Conservation (phyloP, 2,797 vertebrate species). For the Furcifer pardalis region DNA sequence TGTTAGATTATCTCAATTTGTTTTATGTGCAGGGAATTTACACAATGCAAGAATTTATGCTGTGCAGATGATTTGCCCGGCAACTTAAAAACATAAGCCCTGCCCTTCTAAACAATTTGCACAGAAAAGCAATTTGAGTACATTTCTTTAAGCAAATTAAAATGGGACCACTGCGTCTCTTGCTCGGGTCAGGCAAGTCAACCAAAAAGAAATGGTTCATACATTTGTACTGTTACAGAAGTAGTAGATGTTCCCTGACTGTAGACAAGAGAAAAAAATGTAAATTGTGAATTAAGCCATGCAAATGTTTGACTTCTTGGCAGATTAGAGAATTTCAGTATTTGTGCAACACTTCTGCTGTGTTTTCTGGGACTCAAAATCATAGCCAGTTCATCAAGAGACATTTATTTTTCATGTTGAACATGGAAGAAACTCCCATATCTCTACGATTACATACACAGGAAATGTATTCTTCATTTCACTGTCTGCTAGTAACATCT, state of each 20-base stretch:
- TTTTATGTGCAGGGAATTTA: constrained; percentile 17
- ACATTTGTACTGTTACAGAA: neutral
- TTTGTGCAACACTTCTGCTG: neutral
- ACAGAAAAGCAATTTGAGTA: neutral
- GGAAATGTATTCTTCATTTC: neutral
- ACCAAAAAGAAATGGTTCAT: neutral
- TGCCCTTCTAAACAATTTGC: neutral
- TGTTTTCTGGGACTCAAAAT: neutral
- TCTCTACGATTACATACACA: neutral
- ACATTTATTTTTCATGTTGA: neutral
- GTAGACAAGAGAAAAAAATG: neutral
- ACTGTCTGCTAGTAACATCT: neutral
- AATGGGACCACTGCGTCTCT: neutral
- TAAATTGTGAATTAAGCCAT: neutral
- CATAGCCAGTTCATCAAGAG: neutral
- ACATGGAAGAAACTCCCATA: neutral
- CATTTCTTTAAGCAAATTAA: constrained; percentile 23
- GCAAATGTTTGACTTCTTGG: neutral
- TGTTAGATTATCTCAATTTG: constrained; percentile 31
- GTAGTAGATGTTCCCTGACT: neutral
- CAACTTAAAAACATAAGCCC: neutral
- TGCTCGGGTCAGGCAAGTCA: neutral
- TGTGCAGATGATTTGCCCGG: neutral
- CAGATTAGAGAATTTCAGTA: neutral
- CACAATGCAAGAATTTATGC: neutral